These are phyloP conservation scores for Dreissena polymorpha DNA, from an alignment of 1,140 invertebrate species.

Conservation along the genomic window DNA sequence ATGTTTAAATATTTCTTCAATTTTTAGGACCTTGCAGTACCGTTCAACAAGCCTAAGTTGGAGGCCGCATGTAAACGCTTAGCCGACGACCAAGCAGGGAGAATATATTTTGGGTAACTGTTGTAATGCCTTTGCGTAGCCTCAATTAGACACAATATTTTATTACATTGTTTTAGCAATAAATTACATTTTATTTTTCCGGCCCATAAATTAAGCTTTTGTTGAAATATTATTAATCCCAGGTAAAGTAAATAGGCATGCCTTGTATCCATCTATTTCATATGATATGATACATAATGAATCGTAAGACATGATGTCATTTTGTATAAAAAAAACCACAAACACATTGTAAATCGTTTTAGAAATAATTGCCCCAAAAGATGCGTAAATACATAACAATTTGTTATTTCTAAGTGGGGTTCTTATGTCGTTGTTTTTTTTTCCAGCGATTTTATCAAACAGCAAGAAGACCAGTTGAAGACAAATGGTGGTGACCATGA, in stretches of 20 bases:
- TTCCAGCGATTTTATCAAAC: slow-evolving; percentile 49
- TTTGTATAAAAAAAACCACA: not conserved
- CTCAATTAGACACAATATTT: not conserved
- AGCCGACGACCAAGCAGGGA: slow-evolving; percentile 60
- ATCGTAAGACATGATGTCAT: not conserved
- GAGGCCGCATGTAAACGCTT: slow-evolving; percentile 60
- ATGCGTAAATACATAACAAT: not conserved
- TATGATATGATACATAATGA: not conserved
- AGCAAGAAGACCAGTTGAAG: slow-evolving; percentile 37
- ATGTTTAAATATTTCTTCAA: too few relatives aligned
- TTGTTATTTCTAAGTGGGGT: not conserved
- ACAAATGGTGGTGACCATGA: slow-evolving; percentile 14
- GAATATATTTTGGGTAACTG: slow-evolving; percentile 71
- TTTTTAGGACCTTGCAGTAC: slow-evolving; percentile 69
- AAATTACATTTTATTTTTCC: not conserved
- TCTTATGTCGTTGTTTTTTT: not conserved
- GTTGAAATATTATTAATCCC: not conserved
- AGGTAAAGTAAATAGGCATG: too few relatives aligned
- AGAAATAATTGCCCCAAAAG: not conserved
- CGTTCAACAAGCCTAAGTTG: slow-evolving; percentile 67
- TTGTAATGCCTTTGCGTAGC: not conserved
- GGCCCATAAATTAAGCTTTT: not conserved
- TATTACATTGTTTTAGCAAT: not conserved
- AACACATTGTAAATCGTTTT: not conserved
- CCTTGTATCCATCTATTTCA: not conserved